A percentile compares a stretch with the other conserved stretches of the same genome.
Conservation (phyloP, 2,888 invertebrate species). For the Brassicogethes aeneus region DNA sequence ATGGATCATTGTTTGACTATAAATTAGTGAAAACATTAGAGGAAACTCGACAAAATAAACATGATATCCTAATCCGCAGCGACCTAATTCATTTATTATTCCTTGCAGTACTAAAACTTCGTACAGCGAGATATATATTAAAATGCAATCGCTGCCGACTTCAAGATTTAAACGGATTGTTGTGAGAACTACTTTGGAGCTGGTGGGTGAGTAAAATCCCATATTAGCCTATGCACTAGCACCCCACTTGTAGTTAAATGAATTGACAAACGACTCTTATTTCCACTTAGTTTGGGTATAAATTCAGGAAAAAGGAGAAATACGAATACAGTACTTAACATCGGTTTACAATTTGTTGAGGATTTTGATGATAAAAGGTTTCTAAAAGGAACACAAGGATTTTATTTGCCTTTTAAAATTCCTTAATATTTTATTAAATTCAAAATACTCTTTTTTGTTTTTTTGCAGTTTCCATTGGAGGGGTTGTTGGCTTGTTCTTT, state of each 20-base stretch:
- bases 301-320: no score
- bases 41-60: background rate
- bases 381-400: no score
- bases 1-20: background rate
- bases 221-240: slow-evolving; percentile 3
- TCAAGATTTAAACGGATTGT: slow-evolving; percentile 50
- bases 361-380: no score
- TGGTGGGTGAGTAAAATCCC: slow-evolving; percentile 46
- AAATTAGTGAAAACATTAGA: background rate
- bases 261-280: no score
- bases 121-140: slow-evolving; percentile 39
- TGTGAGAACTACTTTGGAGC: slow-evolving; percentile 50
- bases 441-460: no score
- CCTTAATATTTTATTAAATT: slow-evolving; percentile 8
- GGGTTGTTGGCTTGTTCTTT: slow-evolving; percentile 52
- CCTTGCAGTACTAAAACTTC: slow-evolving; percentile 17
- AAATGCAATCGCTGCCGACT: slow-evolving; percentile 47
- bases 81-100: background rate
- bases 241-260: no score
- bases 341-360: no score
- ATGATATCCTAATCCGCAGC: background rate
- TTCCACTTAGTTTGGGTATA: no score
- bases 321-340: no score
- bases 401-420: no score
- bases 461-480: slow-evolving; percentile 51